Evolutionary conservation across 2,888 invertebrate species (phyloP), one percentile per base, ranked within the genome.

Genomic region (Girardia tigrina): DNA sequence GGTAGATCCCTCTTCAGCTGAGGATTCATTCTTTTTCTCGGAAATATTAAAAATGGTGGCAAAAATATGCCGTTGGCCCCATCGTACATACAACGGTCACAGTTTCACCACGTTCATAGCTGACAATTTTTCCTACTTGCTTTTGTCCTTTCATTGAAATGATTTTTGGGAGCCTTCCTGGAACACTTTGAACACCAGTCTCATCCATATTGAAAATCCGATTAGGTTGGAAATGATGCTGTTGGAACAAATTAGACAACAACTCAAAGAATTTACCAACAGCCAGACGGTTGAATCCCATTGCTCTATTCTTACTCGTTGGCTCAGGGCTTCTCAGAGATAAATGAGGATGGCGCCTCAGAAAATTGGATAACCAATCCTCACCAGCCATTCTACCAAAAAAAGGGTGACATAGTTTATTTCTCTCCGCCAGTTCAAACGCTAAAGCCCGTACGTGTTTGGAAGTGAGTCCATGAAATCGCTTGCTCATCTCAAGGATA

Each of bases 1-100:
- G 78, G 78, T 26, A 71, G 56, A 56, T 73, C 76, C 14, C 28
- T 26, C 28, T 74, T 78, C 26, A 78, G 72, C 23, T 23, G 42
- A 6, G 71, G 27, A 14, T 36, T 29, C 71, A 72, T 71, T 74
- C 28, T 8, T 76, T 72, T 75, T 14, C 76, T 29, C 27, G 78
- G 76, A 27, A 78, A 78, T 4, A 78, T 75, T 28, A 78, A 78
- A 72, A 78, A 29, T 6, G 75, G 78, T 28, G 79, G 78, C 1
- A 79, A 26, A 16, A 29, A 74, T 20, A n/a, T 72, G 8, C 78
- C 78, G 73, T 23, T 26, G 78, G 71, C 28, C 42, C 73, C 23
- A 78, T 42, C 16, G 77, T 23, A 70, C 72, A 78, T 20, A 74
- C 72, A 4, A 73, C 72, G 16, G 75, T 78, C 27, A 72, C 75